Conservation (phyloP, 1,140 invertebrate genomes). For the Steinernema feltiae region DNA sequence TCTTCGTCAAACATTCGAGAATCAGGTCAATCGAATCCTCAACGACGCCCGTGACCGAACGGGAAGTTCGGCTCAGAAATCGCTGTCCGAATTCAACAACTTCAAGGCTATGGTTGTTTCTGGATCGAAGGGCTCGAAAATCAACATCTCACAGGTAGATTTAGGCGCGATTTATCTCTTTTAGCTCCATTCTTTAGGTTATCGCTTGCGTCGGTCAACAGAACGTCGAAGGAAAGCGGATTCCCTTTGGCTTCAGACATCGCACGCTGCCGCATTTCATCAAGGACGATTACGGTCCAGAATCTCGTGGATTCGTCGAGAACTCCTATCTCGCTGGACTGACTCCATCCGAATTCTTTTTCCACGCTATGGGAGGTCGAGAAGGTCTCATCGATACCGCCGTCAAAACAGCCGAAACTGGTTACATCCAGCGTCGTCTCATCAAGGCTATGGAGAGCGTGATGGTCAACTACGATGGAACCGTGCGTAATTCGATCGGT, state of each 20-base stretch:
- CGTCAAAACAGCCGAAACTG: conserved; percentile 96
- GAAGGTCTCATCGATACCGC: conserved; percentile 99
- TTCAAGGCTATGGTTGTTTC: conserved; percentile 99
- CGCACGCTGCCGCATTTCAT: conserved; percentile 98
- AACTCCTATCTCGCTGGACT: conserved; percentile 98
- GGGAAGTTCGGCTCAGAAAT: conserved; percentile 96
- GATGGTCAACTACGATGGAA: conserved; percentile 97
- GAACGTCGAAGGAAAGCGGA: conserved; percentile 99
- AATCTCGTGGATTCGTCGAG: conserved; percentile 94
- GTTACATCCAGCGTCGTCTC: conserved; percentile 95
- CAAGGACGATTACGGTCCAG: conserved; percentile 98
- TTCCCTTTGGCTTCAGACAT: conserved; percentile 97
- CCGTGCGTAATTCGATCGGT: conserved; percentile 86
- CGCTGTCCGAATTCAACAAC: conserved; percentile 97
- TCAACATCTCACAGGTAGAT: conserved; percentile 95
- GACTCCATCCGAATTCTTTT: conserved; percentile 98
- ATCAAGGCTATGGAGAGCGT: conserved; percentile 99
- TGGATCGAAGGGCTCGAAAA: conserved; percentile 99
- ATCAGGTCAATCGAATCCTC: conserved; percentile 90
- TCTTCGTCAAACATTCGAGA: conserved; percentile 78
- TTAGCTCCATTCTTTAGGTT: conserved; percentile 64
- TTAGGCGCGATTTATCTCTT: background rate
- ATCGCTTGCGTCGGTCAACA: conserved; percentile 99
- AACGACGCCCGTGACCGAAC: conserved; percentile 99
- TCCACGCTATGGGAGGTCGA: conserved; percentile 99